A percentile compares a stretch with the other conserved stretches of the same genome.
These are phyloP conservation scores for Microcebus lehilahytsara DNA, from an alignment of 2,113 vertebrate genomes.

Conservation along the genomic window DNA sequence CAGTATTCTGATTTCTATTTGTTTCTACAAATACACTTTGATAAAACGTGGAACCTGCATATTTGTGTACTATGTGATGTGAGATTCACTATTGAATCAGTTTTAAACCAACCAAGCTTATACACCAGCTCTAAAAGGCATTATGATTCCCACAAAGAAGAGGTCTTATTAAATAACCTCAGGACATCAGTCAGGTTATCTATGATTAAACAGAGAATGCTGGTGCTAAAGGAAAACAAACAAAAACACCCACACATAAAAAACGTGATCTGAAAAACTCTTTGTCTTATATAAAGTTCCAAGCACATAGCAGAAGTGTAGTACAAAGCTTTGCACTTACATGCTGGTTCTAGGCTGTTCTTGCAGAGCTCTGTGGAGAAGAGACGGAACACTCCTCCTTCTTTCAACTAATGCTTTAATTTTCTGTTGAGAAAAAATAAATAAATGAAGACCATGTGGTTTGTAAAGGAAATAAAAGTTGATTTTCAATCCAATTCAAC, in stretches of 20 bases:
- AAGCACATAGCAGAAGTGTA: neutral
- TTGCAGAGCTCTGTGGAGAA: constrained; percentile 82
- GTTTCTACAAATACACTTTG: neutral
- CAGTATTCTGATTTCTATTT: neutral
- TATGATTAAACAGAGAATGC: constrained; percentile 1
- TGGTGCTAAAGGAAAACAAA: neutral
- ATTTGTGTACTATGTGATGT: neutral
- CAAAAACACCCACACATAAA: neutral
- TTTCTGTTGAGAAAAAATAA: constrained; percentile 84
- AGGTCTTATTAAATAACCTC: neutral
- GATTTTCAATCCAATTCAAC: neutral
- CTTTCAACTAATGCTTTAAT: constrained; percentile 95
- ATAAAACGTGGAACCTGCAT: neutral
- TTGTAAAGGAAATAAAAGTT: neutral
- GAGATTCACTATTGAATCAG: neutral
- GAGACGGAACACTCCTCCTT: constrained; percentile 93
- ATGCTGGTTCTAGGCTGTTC: constrained; percentile 88
- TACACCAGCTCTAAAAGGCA: neutral
- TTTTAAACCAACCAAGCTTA: constrained; percentile 7
- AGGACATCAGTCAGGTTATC: neutral
- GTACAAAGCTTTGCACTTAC: constrained; percentile 80
- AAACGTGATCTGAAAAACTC: neutral
- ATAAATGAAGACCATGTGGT: neutral
- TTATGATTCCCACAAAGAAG: neutral
- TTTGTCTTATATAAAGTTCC: neutral